Conservation (phyloP, 2,797 vertebrate genomes). For the Eidolon dupreanum region DNA sequence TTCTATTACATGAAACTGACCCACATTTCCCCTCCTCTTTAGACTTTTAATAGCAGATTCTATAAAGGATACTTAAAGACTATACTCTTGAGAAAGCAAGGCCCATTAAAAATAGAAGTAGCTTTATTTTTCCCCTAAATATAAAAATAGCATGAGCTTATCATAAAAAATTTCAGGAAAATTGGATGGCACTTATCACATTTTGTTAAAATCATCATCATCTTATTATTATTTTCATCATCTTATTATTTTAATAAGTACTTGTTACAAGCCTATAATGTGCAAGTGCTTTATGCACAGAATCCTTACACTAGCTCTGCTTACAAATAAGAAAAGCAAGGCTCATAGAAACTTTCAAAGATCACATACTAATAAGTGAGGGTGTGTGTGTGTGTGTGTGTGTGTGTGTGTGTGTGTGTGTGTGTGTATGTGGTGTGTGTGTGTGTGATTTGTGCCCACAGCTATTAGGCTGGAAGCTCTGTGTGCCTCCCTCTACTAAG, state of each 20-base stretch:
- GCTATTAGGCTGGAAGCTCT: neutral
- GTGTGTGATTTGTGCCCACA: neutral
- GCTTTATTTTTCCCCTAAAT: neutral
- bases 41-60: neutral
- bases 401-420: too few species aligned
- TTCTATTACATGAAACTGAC: neutral
- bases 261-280: neutral
- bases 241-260: neutral
- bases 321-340: neutral
- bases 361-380: neutral
- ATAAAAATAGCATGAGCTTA: neutral
- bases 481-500: neutral
- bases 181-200: neutral
- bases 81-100: neutral
- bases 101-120: slow-evolving; percentile 16
- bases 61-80: neutral
- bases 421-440: too few species aligned
- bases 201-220: neutral
- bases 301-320: neutral
- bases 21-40: neutral
- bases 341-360: neutral
- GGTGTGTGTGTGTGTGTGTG: neutral
- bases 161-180: neutral
- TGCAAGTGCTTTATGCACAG: neutral
- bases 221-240: neutral